Base-by-base conservation (phyloP, 2,113 vertebrate genomes). In the Acanthisitta chloris region DNA sequence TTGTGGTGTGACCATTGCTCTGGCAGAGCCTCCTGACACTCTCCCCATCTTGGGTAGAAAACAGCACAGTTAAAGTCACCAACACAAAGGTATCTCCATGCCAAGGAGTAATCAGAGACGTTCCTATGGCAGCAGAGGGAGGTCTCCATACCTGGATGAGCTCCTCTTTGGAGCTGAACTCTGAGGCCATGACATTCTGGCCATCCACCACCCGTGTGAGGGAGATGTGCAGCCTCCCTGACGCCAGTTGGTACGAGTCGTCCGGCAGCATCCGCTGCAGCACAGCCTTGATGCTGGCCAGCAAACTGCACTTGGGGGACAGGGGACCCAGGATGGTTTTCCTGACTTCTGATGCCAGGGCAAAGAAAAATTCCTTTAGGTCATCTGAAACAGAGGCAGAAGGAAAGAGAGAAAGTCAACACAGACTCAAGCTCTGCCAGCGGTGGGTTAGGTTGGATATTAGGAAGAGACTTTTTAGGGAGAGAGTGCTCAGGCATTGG, bases 101-200 rank as follows among this genome's bases (percentile, higher is more conserved):
- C 70, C 34, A 38, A 33, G 48, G 3, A 2, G 24, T 2, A 29
- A 33, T 38, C 10, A 11, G 24, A 46, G 66, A 17, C 36, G 29
- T 59, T 40, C 36, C 73, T 12, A 25, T 0, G 0, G 52, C 65
- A 9, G 8, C 67, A 29, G 12, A 31, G 52, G 82, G 52, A 40
- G 31, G 52, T 45, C 10, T 45, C 17, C 38, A 93, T 94, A 98
- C 99, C 98, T 99, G 98, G 1, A 99, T 96, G 54, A 99, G 98
- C 33, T 99, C 99, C n/a, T 99, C 98, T 55, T 98, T 99, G 7
- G 99, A 99, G 11, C 92, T 98, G 85, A 98, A 99, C 42, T 99
- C 98, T 0, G 99, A 98, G 51, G 98, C 97, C 43, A 99, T 88
- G 8, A 98, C 95, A 3, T 97, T 98, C 67, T 99, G 97, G 8